Conservation (phyloP, 2,113 vertebrate genomes). For the Syngnathus typhle region DNA sequence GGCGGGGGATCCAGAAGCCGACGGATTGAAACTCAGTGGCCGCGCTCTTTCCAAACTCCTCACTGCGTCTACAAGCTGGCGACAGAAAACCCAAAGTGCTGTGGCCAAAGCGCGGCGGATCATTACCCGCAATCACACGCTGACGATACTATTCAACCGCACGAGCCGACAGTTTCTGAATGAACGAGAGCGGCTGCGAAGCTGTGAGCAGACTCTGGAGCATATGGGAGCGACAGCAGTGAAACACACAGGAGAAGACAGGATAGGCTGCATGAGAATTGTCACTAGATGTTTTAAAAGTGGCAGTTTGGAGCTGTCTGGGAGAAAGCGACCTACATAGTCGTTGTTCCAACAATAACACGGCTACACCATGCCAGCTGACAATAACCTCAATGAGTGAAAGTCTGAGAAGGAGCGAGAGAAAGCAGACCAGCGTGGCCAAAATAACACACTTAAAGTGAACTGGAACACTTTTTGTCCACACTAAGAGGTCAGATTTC, state of each 20-base stretch:
- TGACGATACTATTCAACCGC: constrained; percentile 22
- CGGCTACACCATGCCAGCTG: constrained; percentile 16
- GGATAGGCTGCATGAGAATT: constrained; percentile 34
- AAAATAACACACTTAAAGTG: constrained; percentile 53
- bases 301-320: constrained; percentile 46
- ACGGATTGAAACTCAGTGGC: constrained; percentile 45
- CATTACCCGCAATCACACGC: constrained; percentile 41
- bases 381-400: constrained; percentile 12
- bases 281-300: constrained; percentile 45
- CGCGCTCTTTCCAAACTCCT: constrained; percentile 34
- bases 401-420: constrained; percentile 13
- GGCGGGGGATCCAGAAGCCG: constrained; percentile 46
- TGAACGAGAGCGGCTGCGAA: constrained; percentile 35
- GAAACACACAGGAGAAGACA: constrained; percentile 40
- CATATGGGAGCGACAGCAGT: constrained; percentile 60
- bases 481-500: constrained; percentile 55
- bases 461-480: constrained; percentile 54
- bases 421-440: constrained; percentile 46
- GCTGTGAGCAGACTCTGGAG: constrained; percentile 33
- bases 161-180: constrained; percentile 23
- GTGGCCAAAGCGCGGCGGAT: constrained; percentile 30
- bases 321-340: constrained; percentile 48
- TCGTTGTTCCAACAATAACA: constrained; percentile 19
- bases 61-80: constrained; percentile 45
- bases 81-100: constrained; percentile 23